Conservation (phyloP, 2,797 vertebrate genomes). For the Adelosebastes latens region DNA sequence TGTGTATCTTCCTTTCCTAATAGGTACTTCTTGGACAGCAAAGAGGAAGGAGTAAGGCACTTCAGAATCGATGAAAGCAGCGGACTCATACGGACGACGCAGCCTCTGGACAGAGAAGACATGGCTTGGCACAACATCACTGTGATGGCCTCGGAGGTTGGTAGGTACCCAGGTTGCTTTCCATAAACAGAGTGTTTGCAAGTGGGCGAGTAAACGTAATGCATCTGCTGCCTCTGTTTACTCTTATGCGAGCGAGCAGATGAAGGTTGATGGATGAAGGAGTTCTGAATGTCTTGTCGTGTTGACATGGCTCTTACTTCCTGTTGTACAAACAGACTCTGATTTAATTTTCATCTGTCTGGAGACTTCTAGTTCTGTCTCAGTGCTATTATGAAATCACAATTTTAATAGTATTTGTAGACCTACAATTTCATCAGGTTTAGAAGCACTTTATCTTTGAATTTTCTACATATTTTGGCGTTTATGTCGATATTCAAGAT, state of each 20-base stretch:
- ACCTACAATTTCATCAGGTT: neutral
- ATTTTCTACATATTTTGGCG: neutral
- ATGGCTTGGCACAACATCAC: conserved; percentile 95
- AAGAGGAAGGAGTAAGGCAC: conserved; percentile 84
- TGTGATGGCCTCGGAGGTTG: conserved; percentile 93
- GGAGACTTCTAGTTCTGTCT: neutral
- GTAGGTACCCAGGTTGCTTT: conserved; percentile 81
- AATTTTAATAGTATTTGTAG: neutral
- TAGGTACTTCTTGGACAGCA: conserved; percentile 92
- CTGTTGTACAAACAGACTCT: neutral
- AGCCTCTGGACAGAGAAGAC: conserved; percentile 92
- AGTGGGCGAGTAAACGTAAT: neutral
- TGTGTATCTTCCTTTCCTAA: conserved; percentile 14
- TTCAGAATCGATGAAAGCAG: conserved; percentile 92
- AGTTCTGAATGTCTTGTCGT: neutral
- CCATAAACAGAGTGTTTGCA: conserved; percentile 1
- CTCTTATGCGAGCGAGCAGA: neutral
- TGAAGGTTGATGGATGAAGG: neutral
- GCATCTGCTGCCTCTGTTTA: neutral
- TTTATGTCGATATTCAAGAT: neutral
- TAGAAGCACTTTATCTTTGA: neutral
- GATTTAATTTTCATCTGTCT: neutral
- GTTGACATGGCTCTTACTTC: neutral
- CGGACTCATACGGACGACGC: conserved; percentile 91
- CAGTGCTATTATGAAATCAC: neutral